Base-by-base conservation (phyloP, 2,113 vertebrate species). In the Rhipidura dahli region DNA sequence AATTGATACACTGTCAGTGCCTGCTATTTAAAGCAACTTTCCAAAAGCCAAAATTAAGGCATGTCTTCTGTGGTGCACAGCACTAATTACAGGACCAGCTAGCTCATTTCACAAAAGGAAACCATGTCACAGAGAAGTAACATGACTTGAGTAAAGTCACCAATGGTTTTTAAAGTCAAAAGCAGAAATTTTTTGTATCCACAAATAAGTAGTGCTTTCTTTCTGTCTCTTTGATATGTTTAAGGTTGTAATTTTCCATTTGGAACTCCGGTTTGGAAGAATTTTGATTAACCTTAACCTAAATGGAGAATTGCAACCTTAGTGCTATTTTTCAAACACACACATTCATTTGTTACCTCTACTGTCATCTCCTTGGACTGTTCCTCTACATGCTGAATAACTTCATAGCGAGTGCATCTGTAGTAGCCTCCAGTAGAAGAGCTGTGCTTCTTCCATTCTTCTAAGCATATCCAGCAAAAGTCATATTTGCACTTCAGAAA, bases 381-480 rank as follows among this genome's bases (percentile, higher is more conserved):
- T 65, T 99, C 99, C 90, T 99, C 99, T 95, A 99, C 99, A 65
- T 99, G 99, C 59, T 99, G 99, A 93, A 99, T 99, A 83, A 99
- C 98, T 96, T 99, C 99, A 75, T 99, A 99, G 71, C 99, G 99
- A 37, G 99, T 99, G 94, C 99, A 99, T 82, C 99, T 98, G 93
- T 99, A 99, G 95, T 99, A 99, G 30, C 99, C 99, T 89, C 99
- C 99, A 26, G 99, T 99, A 59, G 99, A 99, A 63, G 99, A 99
- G 97, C 99, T 99, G 97, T 99, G 99, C 69, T 99, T 99, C 97
- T 99, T 99, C 99, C 99, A 99, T 90, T 99, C 99, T 97, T 99
- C 99, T 96, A 99, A 97, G 95, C 99, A 99, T 97, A 99, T 99
- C 99, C 99, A 99, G 98, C 99, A 99, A 95, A 99, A 99, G 96